A percentile compares a stretch with the other conserved stretches of the same genome.
These are phyloP conservation scores for Micronisus gabar DNA, from an alignment of 2,113 vertebrate genomes.

Conservation along the genomic window DNA sequence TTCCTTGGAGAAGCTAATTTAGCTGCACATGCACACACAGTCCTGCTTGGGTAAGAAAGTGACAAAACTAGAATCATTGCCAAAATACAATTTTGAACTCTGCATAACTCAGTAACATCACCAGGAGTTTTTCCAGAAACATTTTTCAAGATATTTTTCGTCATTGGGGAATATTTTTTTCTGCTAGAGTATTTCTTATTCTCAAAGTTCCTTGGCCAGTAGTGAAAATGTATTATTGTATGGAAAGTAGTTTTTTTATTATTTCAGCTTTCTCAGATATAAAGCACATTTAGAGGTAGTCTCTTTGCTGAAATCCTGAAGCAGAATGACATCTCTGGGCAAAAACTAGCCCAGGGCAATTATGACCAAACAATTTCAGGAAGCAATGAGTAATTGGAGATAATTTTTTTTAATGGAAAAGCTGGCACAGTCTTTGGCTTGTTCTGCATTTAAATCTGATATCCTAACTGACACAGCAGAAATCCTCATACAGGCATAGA, in stretches of 20 bases:
- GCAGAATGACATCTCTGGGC: not conserved
- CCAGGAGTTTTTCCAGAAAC: not conserved
- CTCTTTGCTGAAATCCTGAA: not conserved
- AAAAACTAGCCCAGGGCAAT: not conserved
- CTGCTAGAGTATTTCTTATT: not conserved
- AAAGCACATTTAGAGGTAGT: not conserved
- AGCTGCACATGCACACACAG: not conserved
- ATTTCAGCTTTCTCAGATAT: not conserved
- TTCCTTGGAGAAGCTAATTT: not conserved
- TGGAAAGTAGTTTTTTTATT: not conserved
- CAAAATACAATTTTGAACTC: not conserved
- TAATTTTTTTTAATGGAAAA: slow-evolving; percentile 19
- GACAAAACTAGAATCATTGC: not conserved
- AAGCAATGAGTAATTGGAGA: not conserved
- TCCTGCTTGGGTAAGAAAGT: not conserved
- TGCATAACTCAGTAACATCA: not conserved
- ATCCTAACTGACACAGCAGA: slow-evolving; percentile 13
- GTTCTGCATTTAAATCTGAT: not conserved
- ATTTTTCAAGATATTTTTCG: not conserved
- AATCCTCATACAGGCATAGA: not conserved
- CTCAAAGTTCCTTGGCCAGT: not conserved
- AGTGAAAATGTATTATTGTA: not conserved
- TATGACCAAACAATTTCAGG: not conserved
- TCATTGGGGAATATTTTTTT: not conserved
- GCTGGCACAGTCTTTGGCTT: not conserved